phyloP scores from a whole-genome alignment of 2,797 vertebrate genomes.

The Podarcis lilfordi region DNA sequence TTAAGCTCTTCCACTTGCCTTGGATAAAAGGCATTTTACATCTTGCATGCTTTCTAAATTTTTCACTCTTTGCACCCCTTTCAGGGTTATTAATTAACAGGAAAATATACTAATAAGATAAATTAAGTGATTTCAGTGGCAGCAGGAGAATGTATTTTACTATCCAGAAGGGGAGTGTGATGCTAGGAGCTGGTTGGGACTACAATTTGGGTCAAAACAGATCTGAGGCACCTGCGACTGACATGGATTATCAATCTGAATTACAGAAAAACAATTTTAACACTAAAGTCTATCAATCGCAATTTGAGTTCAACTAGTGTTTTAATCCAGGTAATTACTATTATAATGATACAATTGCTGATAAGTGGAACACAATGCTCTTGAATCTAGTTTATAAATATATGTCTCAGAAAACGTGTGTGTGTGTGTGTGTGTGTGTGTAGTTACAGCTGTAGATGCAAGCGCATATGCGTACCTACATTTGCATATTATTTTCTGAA shows the following conservation, averaged over 20 bases:
- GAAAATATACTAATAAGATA: not conserved
- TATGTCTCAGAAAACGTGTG: too few relatives aligned
- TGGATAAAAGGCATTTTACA: not conserved
- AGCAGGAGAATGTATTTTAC: not conserved
- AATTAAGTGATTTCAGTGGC: not conserved
- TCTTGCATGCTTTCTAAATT: not conserved
- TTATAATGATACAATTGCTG: too few relatives aligned
- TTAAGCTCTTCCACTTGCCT: not conserved
- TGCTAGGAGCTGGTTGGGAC: not conserved
- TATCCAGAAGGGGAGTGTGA: not conserved
- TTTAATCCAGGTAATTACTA: not conserved
- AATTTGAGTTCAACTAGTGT: not conserved
- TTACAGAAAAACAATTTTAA: slow-evolving; percentile 29
- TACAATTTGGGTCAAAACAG: not conserved
- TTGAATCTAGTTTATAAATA: too few relatives aligned
- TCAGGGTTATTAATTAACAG: not conserved
- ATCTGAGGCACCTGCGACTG: not conserved
- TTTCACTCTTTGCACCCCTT: not conserved
- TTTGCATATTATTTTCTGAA: too few relatives aligned
- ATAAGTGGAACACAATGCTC: too few relatives aligned
- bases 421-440: too few relatives aligned
- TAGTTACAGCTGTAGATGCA: too few relatives aligned
- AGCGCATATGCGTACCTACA: too few relatives aligned
- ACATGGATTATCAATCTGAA: slow-evolving; percentile 1
- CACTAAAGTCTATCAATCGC: not conserved